Conservation (phyloP, 2,113 vertebrate genomes). For the Loxodonta africana region DNA sequence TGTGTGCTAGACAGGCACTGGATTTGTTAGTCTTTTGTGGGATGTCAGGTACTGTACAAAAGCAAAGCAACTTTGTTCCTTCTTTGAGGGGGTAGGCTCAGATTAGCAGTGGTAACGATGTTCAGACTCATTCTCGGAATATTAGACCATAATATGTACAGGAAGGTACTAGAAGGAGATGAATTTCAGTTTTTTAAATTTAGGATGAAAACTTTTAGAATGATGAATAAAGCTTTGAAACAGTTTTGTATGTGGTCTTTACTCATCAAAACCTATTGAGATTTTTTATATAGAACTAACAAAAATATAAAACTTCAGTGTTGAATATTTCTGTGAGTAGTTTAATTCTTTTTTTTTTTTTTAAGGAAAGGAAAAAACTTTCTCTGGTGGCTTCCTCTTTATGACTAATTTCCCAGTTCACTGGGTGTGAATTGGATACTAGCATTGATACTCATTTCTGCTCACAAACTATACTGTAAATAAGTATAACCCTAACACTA, state of each 20-base stretch:
- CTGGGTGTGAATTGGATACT: neutral
- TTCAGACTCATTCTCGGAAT: neutral
- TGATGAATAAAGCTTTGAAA: neutral
- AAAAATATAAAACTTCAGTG: neutral
- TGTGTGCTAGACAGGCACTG: slow-evolving; percentile 23
- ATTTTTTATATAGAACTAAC: neutral
- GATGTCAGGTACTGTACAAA: neutral
- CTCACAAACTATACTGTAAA: neutral
- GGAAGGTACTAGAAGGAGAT: neutral
- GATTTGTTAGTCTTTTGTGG: neutral
- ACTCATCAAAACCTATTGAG: neutral
- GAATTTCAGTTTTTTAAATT: neutral
- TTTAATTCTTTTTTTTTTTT: neutral
- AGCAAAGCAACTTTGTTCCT: slow-evolving; percentile 3
- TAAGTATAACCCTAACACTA: neutral
- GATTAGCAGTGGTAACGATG: neutral
- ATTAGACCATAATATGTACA: neutral
- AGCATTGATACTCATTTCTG: neutral
- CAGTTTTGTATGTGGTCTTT: slow-evolving; percentile 13
- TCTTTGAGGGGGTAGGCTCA: neutral
- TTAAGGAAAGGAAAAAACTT: neutral
- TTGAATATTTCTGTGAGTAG: neutral
- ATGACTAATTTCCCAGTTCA: neutral
- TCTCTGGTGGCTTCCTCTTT: neutral
- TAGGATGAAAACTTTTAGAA: neutral